Evolutionary conservation across 2,888 invertebrate genomes (phyloP).

Genomic region (Leucania comma): DNA sequence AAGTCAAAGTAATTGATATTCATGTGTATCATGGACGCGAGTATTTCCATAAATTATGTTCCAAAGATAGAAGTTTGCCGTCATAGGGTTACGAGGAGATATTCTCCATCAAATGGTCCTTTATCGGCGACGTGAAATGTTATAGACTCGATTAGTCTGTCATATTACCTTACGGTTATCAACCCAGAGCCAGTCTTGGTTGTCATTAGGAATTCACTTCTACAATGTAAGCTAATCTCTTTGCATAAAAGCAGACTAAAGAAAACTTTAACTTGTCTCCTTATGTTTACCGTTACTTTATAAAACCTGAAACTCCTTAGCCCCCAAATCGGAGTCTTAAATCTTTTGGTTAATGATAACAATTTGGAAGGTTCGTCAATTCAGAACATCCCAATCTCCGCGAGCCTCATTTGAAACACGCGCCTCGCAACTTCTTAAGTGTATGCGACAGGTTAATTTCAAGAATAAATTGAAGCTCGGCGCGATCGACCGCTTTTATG

Average conservation of each 20-base stretch:
- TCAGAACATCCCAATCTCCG: constrained; percentile 61
- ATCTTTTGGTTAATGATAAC: constrained; percentile 45
- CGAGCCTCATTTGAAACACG: constrained; percentile 76
- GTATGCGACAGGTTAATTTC: constrained; percentile 88
- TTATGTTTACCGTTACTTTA: background rate
- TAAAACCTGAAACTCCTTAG: constrained; percentile 1
- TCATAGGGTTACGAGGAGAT: constrained; percentile 60
- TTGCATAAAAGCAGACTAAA: background rate
- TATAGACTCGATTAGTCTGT: constrained; percentile 42
- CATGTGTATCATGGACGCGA: constrained; percentile 55
- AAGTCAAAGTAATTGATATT: constrained; percentile 67
- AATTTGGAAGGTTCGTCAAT: constrained; percentile 60
- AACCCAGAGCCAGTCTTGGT: constrained; percentile 9
- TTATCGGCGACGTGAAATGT: constrained; percentile 43
- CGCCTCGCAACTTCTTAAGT: constrained; percentile 73
- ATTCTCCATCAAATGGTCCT: constrained; percentile 42
- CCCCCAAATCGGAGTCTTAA: constrained; percentile 28
- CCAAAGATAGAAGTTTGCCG: constrained; percentile 56
- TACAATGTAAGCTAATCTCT: constrained; percentile 19
- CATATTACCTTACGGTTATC: constrained; percentile 45
- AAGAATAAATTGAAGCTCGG: constrained; percentile 87
- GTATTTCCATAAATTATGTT: constrained; percentile 68
- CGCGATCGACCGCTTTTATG: constrained; percentile 78
- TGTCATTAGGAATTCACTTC: constrained; percentile 12
- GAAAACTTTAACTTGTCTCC: background rate